These are phyloP conservation scores for Oryzias woworae DNA, from an alignment of 2,113 vertebrate genomes.

Conservation along the genomic window DNA sequence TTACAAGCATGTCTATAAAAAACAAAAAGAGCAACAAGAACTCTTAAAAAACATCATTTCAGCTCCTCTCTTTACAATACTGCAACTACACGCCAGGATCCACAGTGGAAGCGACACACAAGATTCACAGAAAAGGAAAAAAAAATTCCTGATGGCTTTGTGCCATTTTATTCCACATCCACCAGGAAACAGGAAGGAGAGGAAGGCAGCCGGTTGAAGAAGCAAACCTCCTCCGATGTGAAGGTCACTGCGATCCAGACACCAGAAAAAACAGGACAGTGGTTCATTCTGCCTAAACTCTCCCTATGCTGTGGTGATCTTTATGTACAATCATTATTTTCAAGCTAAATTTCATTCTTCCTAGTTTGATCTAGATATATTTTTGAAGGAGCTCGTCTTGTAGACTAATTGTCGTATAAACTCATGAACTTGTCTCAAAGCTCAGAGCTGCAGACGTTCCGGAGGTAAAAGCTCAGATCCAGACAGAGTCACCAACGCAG, in stretches of 20 bases:
- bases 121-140: constrained; percentile 14
- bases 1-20: constrained; percentile 24
- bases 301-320: constrained; percentile 77
- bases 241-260: not conserved
- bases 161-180: not conserved
- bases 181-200: constrained; percentile 7
- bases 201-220: constrained; percentile 21
- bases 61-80: constrained; percentile 47
- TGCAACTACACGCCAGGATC: constrained; percentile 51
- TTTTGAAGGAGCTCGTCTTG: constrained; percentile 17
- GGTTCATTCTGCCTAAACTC: constrained; percentile 78
- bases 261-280: constrained; percentile 54
- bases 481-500: constrained; percentile 10
- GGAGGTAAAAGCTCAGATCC: constrained; percentile 24
- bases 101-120: constrained; percentile 40
- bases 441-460: constrained; percentile 67
- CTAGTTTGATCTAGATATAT: constrained; percentile 27
- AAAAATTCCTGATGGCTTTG: not conserved
- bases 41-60: not conserved
- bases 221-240: constrained; percentile 4
- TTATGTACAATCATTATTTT: constrained; percentile 97
- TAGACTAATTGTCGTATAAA: constrained; percentile 33
- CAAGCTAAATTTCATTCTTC: constrained; percentile 65
- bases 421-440: constrained; percentile 42
- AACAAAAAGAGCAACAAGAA: not conserved